Evolutionary conservation across 1,140 invertebrate genomes (phyloP).

Genomic region (Bombyx mori): ASM3026992v2 NC_085109.1:10584001-10584500

Average conservation of each 20-base stretch:
- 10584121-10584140: constrained; percentile 16
- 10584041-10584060: constrained; percentile 1
- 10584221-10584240: constrained; percentile 45
- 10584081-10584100: constrained; percentile 19
- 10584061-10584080: neutral
- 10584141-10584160: constrained; percentile 58
- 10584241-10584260: constrained; percentile 80
- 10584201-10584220: constrained; percentile 63
- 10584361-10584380: too few species aligned
- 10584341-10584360: too few species aligned
- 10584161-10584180: constrained; percentile 69
- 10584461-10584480: neutral
- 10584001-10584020: constrained; percentile 1
- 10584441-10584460: too few species aligned
- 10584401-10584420: too few species aligned
- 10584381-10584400: too few species aligned
- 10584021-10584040: constrained; percentile 12
- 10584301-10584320: too few species aligned
- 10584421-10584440: too few species aligned
- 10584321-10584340: too few species aligned
- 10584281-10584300: constrained; percentile 73
- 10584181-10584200: constrained; percentile 70
- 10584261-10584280: constrained; percentile 83
- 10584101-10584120: constrained; percentile 31
- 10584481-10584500: neutral